phyloP scores from a whole-genome alignment of 2,113 vertebrate genomes.

The Phrynosoma blainvillii region DNA sequence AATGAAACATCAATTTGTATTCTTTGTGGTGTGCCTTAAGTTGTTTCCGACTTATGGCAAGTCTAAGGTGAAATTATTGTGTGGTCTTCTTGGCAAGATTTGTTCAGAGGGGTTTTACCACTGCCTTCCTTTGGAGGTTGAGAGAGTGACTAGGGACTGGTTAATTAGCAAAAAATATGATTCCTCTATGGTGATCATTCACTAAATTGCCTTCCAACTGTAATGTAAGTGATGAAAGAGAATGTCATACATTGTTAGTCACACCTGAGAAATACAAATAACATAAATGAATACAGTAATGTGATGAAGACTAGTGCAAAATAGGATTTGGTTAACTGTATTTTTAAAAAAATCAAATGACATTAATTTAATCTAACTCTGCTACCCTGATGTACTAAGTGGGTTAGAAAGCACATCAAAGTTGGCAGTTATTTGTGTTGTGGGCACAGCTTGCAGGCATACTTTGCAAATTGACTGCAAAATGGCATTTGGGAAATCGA shows the following conservation, averaged over 20 bases:
- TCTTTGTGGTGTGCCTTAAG: no score
- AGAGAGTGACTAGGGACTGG: not conserved
- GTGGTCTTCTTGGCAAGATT: no score
- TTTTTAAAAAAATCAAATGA: conserved; percentile 17
- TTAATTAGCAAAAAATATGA: not conserved
- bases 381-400: conserved; percentile 42
- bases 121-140: no score
- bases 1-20: not conserved
- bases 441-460: conserved; percentile 14
- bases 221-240: not conserved
- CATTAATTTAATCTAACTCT: conserved; percentile 32
- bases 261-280: accelerated
- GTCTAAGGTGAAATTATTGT: no score
- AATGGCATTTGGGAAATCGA: conserved; percentile 16
- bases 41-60: no score
- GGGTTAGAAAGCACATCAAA: conserved; percentile 33
- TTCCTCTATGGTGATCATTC: not conserved
- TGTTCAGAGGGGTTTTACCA: no score
- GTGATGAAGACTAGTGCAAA: not conserved
- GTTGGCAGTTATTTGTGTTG: conserved; percentile 34
- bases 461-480: conserved; percentile 20
- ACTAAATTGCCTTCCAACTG: not conserved
- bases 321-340: accelerated
- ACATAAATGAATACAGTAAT: accelerated
- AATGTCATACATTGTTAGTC: not conserved